Evolutionary conservation across 2,113 vertebrate species (phyloP).

Genomic region (Zapus hudsonius): DNA sequence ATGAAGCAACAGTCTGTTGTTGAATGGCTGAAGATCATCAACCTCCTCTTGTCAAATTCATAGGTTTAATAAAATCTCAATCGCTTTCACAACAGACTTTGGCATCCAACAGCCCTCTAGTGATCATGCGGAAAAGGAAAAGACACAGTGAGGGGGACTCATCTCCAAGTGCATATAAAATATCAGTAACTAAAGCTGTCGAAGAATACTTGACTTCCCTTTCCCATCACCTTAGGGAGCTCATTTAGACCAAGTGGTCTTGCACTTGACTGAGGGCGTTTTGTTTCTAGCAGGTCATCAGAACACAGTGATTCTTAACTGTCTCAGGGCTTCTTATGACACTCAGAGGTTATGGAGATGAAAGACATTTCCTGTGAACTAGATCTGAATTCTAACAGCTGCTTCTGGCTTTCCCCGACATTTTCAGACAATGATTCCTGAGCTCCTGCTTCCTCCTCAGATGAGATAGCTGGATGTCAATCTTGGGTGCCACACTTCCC

Average conservation of each 20-base stretch:
- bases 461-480: background rate
- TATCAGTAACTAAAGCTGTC: background rate
- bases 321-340: background rate
- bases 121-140: background rate
- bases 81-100: background rate
- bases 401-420: background rate
- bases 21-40: background rate
- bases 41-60: background rate
- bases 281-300: background rate
- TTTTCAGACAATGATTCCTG: background rate
- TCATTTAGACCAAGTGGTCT: background rate
- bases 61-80: background rate
- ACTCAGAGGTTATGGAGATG: background rate
- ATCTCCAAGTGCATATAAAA: background rate
- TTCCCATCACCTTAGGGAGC: background rate
- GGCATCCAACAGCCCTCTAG: background rate
- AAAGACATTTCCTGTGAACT: background rate
- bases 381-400: background rate
- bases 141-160: background rate
- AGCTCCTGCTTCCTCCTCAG: background rate
- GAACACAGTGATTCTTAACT: background rate
- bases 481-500: background rate
- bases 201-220: background rate
- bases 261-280: background rate
- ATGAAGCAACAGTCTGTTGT: background rate